Percentiles rank a stretch among this genome's conserved stretches.
Evolutionary conservation across 2,888 invertebrate species (phyloP).

Genomic region (Zygaena filipendulae): DNA sequence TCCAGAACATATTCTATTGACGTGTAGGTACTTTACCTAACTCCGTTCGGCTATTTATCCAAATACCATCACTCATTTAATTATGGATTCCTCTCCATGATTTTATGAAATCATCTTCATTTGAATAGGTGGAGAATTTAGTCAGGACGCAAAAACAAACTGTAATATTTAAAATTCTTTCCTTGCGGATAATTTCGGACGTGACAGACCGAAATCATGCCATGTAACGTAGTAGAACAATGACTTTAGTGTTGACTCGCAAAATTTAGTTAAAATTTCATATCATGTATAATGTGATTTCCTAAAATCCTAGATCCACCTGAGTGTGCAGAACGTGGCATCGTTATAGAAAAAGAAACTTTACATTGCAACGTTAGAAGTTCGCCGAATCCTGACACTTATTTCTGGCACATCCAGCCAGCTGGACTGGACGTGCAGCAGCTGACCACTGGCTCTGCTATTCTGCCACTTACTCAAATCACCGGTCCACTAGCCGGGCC

Average conservation of each 20-base stretch:
- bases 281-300: background rate
- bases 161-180: background rate
- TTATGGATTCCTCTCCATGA: too few species aligned
- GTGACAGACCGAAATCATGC: too few species aligned
- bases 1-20: too few species aligned
- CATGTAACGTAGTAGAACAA: too few species aligned
- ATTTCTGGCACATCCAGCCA: slow-evolving; percentile 52
- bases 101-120: too few species aligned
- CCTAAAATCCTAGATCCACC: slow-evolving; percentile 41
- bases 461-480: slow-evolving; percentile 44
- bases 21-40: too few species aligned
- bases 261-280: background rate
- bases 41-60: too few species aligned
- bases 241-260: background rate
- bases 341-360: slow-evolving; percentile 43
- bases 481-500: slow-evolving; percentile 41
- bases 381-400: slow-evolving; percentile 45
- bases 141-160: background rate
- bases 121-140: too few species aligned
- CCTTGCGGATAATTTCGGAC: too few species aligned
- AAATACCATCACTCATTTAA: too few species aligned
- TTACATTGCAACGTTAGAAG: slow-evolving; percentile 45
- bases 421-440: slow-evolving; percentile 44
- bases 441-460: slow-evolving; percentile 45
- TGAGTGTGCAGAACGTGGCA: slow-evolving; percentile 42